Evolutionary conservation across 2,888 invertebrate genomes (phyloP).

Genomic region (Sarcophaga caerulescens): DNA sequence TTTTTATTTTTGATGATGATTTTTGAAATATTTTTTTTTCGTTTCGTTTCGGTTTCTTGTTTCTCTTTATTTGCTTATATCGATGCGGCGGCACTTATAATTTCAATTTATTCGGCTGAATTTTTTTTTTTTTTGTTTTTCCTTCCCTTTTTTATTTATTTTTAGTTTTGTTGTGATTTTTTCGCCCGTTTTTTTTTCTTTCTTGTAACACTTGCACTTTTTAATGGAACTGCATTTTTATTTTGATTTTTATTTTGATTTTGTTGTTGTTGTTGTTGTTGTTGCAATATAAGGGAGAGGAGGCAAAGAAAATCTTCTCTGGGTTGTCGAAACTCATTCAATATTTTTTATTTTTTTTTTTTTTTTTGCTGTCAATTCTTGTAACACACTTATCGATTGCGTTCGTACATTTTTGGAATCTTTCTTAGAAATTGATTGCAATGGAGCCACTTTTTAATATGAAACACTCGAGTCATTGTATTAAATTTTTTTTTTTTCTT

Average conservation of each 20-base stretch:
- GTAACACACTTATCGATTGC: slow-evolving; percentile 59
- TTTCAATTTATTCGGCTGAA: neutral
- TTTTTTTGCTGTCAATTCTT: slow-evolving; percentile 37
- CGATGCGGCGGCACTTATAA: neutral
- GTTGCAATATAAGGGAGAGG: slow-evolving; percentile 38
- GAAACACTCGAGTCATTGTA: slow-evolving; percentile 63
- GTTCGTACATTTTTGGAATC: slow-evolving; percentile 67
- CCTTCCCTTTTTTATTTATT: neutral
- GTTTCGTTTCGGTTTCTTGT: neutral
- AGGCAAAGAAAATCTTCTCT: neutral
- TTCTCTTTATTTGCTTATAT: neutral
- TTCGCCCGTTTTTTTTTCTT: neutral
- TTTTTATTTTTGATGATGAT: slow-evolving; percentile 6
- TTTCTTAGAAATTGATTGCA: slow-evolving; percentile 65
- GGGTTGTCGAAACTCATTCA: neutral
- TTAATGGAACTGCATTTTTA: slow-evolving; percentile 4
- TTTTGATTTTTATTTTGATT: slow-evolving; percentile 10
- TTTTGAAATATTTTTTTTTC: slow-evolving; percentile 5
- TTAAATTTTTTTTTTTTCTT: slow-evolving; percentile 25
- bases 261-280: slow-evolving; percentile 4
- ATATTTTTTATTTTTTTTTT: neutral
- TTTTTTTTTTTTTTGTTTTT: neutral
- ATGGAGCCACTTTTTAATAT: slow-evolving; percentile 64
- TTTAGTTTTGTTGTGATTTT: neutral
- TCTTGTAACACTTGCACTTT: slow-evolving; percentile 24